phyloP scores from a whole-genome alignment of 2,888 invertebrate species.

The Portevinia maculata region DNA sequence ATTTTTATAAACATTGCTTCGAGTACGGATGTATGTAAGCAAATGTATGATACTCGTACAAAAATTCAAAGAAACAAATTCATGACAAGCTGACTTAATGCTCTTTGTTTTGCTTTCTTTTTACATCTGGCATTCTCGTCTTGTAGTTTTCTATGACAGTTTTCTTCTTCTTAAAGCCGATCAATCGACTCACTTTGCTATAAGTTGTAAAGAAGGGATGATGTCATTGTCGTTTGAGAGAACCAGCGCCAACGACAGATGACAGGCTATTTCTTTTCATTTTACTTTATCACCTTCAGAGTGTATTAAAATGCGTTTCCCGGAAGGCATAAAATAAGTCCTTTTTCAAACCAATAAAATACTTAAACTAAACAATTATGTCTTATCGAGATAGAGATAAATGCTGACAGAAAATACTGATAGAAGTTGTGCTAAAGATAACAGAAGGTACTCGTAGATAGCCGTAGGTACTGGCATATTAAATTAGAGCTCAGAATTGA shows the following conservation, averaged over 20 bases:
- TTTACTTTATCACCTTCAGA: conserved; percentile 39
- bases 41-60: conserved; percentile 1
- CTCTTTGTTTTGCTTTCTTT: conserved; percentile 16
- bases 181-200: conserved; percentile 28
- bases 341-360: not conserved
- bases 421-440: conserved; percentile 3
- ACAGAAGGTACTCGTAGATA: not conserved
- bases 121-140: conserved; percentile 28
- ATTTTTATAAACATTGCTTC: not conserved
- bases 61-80: conserved; percentile 6
- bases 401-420: not conserved
- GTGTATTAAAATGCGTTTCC: conserved; percentile 30
- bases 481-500: conserved; percentile 3
- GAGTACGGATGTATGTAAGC: not conserved
- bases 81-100: conserved; percentile 19
- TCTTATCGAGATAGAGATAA: conserved; percentile 30
- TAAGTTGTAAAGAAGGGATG: conserved; percentile 42
- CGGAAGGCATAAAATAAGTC: conserved; percentile 19
- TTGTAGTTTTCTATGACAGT: conserved; percentile 14
- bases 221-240: conserved; percentile 36
- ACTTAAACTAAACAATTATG: conserved; percentile 4
- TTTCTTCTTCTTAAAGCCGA: conserved; percentile 32
- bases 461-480: not conserved
- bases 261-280: conserved; percentile 2
- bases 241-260: conserved; percentile 22